Percentiles rank a stretch among this genome's conserved stretches.
phyloP scores from a whole-genome alignment of 35 echinoderm and acorn worm species.

The Lytechinus variegatus region DNA sequence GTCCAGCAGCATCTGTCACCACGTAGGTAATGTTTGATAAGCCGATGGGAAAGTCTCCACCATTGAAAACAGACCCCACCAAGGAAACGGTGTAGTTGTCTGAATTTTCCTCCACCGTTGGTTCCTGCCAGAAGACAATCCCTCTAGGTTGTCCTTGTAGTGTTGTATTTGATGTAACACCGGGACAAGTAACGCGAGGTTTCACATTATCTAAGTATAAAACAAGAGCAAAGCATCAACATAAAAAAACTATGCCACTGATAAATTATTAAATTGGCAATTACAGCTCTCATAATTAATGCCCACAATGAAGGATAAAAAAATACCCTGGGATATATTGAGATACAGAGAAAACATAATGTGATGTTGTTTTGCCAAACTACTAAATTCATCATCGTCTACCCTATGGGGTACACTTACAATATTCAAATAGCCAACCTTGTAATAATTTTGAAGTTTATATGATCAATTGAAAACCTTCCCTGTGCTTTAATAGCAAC shows the following conservation, averaged over 20 bases:
- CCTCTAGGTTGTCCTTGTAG: not conserved
- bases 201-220: constrained; percentile 5
- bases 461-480: too few species aligned
- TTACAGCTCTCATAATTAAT: not conserved
- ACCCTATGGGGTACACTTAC: too few species aligned
- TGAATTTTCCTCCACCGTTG: not conserved
- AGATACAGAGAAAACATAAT: not conserved
- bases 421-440: too few species aligned
- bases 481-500: too few species aligned
- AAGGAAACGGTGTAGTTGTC: not conserved
- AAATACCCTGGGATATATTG: not conserved
- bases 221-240: not conserved
- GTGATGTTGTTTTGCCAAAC: too few species aligned
- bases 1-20: not conserved
- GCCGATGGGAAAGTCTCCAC: not conserved
- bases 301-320: not conserved
- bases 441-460: too few species aligned
- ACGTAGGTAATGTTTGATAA: not conserved
- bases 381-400: too few species aligned
- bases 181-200: not conserved
- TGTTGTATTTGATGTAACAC: not conserved
- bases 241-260: not conserved
- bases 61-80: not conserved
- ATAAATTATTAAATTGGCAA: too few species aligned
- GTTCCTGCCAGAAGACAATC: not conserved